phyloP scores from a whole-genome alignment of 2,797 vertebrate species.

The Siniperca obscura region DNA sequence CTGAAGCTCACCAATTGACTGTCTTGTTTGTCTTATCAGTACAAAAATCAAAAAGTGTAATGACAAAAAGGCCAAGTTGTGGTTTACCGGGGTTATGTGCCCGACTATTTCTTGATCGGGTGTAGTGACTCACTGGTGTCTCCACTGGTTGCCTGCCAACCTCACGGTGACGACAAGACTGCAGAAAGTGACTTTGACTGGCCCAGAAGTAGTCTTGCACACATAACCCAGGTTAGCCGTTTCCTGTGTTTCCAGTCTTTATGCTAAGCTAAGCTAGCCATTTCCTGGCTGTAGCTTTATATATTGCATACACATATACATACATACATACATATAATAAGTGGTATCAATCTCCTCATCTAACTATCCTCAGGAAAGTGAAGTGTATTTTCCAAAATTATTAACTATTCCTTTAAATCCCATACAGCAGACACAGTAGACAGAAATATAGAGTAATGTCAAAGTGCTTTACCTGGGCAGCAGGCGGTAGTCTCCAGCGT shows the following conservation, averaged over 20 bases:
- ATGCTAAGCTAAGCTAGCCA: background rate
- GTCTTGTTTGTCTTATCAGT: background rate
- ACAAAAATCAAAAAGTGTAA: background rate
- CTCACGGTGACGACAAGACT: background rate
- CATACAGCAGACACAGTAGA: background rate
- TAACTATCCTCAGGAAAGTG: background rate
- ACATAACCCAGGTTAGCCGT: background rate
- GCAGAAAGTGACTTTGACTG: background rate
- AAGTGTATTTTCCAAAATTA: background rate
- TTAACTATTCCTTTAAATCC: background rate
- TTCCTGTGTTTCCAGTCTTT: background rate
- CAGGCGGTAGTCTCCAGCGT: conserved; percentile 93
- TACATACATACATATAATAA: too few relatives aligned
- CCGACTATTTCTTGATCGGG: background rate
- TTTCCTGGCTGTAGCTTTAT: background rate
- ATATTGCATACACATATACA: background rate
- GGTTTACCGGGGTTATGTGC: background rate
- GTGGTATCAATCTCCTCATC: background rate
- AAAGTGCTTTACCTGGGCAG: conserved; percentile 90
- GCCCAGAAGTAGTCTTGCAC: background rate
- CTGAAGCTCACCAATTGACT: background rate
- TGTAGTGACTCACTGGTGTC: background rate
- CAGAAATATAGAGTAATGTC: background rate
- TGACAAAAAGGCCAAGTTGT: background rate
- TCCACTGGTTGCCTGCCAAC: background rate